Percentiles rank a stretch among this genome's conserved stretches.
phyloP scores from a whole-genome alignment of 2,888 invertebrate species.

The Tinea trinotella region DNA sequence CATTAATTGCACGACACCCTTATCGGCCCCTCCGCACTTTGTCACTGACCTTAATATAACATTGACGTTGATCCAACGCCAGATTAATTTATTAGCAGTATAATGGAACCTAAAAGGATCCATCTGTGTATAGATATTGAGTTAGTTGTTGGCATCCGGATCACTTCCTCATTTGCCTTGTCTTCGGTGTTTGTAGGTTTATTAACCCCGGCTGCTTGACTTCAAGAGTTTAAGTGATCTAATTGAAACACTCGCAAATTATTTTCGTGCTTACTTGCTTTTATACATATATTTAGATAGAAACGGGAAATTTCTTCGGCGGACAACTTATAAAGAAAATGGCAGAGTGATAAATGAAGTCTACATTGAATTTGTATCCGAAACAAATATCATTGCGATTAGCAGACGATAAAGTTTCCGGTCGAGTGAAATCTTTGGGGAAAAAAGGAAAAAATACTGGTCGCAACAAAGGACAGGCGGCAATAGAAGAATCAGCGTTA shows the following conservation, averaged over 20 bases:
- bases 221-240: slow-evolving; percentile 1
- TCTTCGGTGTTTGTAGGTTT: slow-evolving; percentile 9
- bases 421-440: not conserved
- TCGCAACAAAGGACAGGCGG: slow-evolving; percentile 14
- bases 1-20: slow-evolving; percentile 56
- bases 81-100: slow-evolving; percentile 57
- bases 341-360: not conserved
- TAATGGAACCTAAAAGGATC: slow-evolving; percentile 25
- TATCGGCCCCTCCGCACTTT: slow-evolving; percentile 37
- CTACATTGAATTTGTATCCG: slow-evolving; percentile 12
- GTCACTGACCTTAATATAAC: slow-evolving; percentile 44
- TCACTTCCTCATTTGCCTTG: not conserved
- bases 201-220: not conserved
- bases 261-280: not conserved
- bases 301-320: not conserved
- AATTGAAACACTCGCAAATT: not conserved
- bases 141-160: slow-evolving; percentile 39
- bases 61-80: slow-evolving; percentile 55
- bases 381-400: slow-evolving; percentile 13
- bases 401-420: slow-evolving; percentile 7
- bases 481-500: slow-evolving; percentile 19
- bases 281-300: not conserved
- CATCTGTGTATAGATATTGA: slow-evolving; percentile 42
- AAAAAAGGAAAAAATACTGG: slow-evolving; percentile 4
- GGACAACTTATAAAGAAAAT: not conserved